Evolutionary conservation across 2,888 invertebrate genomes (phyloP), one percentile per base, ranked within the genome.

Genomic region (Aphodius granarius): DNA sequence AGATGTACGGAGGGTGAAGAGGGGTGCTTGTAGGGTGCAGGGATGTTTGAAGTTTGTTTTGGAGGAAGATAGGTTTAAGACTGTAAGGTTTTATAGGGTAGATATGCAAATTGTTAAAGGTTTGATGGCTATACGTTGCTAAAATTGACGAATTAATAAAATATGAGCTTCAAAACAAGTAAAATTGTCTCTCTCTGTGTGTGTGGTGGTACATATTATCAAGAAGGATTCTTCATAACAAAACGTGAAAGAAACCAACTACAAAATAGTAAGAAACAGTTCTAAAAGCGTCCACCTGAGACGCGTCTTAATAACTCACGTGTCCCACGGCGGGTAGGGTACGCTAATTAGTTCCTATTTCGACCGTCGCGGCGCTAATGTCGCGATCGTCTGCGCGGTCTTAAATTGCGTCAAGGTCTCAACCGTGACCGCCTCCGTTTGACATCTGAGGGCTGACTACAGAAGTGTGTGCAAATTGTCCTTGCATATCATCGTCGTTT

Each of bases 391-490:
- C 43, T 43, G 9, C 13, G 1, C 43, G 3, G 13, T 43, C 43
- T 43, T 3, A 43, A 43, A 43, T 43, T 43, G 43, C 43, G 2
- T 43, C 43, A 43, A 43, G 43, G 43, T 43, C 43, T 2, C 43
- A 43, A 3, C 43, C 43, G 43, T 43, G 43, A 43, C 43, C 43
- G 43, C 43, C 43, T 13, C 13, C 4, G n/a, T 13, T 43, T 43
- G 43, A 43, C 43, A 43, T 43, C 43, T 43, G 43, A 43, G 9
- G 43, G 13, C 43, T 43, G n/a, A n/a, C n/a, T n/a, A n/a, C n/a
- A n/a, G n/a, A n/a, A 43, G 43, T 43, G 43, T 66, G 71, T 70
- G 75, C 75, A 77, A 77, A 75, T 73, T 77, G 75, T 77, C 71
- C 73, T 63, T 75, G n/a, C n/a, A n/a, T n/a, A n/a, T n/a, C n/a